Conservation (phyloP, 2,888 invertebrate species). For the Peribatodes rhomboidaria region DNA sequence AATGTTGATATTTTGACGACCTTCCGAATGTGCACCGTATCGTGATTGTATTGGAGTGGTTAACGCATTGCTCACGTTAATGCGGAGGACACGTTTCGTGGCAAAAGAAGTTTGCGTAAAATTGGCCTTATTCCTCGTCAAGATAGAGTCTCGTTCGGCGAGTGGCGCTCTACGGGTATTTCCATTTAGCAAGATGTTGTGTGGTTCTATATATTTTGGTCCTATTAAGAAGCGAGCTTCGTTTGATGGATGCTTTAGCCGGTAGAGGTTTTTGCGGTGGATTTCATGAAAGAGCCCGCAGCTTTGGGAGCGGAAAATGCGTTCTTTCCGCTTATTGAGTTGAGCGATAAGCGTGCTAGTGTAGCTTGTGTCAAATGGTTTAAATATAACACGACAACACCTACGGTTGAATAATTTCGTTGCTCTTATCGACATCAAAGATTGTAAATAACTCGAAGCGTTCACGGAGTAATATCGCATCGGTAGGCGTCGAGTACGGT, state of each 20-base stretch:
- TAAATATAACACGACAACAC: constrained; percentile 41
- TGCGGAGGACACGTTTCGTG: constrained; percentile 72
- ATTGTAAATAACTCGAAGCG: constrained; percentile 59
- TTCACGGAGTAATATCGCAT: constrained; percentile 55
- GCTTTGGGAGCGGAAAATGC: constrained; percentile 54
- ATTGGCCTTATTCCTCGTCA: constrained; percentile 58
- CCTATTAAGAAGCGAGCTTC: constrained; percentile 74
- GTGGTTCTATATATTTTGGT: constrained; percentile 75
- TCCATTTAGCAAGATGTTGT: constrained; percentile 73
- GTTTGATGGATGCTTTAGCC: constrained; percentile 78
- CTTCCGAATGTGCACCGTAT: constrained; percentile 78
- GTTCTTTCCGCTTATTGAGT: constrained; percentile 57
- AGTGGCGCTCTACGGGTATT: constrained; percentile 57
- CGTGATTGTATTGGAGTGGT: constrained; percentile 70
- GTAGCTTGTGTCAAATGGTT: constrained; percentile 24
- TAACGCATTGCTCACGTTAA: constrained; percentile 70
- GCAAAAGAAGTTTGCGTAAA: constrained; percentile 53
- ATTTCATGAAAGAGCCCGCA: constrained; percentile 61
- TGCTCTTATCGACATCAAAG: constrained; percentile 56
- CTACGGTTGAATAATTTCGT: constrained; percentile 47
- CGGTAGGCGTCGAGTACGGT: constrained; percentile 50
- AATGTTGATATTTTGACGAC: constrained; percentile 77
- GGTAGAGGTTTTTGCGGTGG: constrained; percentile 69
- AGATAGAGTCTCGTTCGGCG: constrained; percentile 62
- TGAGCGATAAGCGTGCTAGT: constrained; percentile 37